phyloP scores from a whole-genome alignment of 2,888 invertebrate genomes.

The Drosophila anceps region DNA sequence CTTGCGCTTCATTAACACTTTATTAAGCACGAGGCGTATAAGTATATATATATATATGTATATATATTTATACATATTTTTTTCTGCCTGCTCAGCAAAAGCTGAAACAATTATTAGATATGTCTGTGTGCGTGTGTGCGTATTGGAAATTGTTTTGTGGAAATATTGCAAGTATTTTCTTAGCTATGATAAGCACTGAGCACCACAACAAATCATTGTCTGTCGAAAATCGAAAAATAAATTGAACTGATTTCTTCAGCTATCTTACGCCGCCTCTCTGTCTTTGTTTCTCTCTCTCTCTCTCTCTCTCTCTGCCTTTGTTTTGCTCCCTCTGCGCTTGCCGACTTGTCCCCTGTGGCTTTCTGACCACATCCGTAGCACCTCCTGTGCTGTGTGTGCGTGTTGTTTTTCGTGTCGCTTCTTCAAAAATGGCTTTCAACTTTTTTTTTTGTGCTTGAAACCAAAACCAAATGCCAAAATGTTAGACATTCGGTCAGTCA shows the following conservation, averaged over 20 bases:
- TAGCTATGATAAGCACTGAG: constrained; percentile 39
- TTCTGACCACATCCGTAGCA: constrained; percentile 42
- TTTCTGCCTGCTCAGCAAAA: constrained; percentile 32
- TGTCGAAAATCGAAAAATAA: constrained; percentile 72
- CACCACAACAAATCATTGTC: constrained; percentile 65
- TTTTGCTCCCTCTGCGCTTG: background rate
- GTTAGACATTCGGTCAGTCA: constrained; percentile 23
- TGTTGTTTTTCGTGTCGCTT: constrained; percentile 36
- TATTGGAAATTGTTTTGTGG: constrained; percentile 49
- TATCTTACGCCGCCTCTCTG: constrained; percentile 16
- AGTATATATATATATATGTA: no score
- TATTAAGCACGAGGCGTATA: constrained; percentile 34
- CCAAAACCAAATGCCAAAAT: constrained; percentile 49
- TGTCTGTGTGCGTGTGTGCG: constrained; percentile 4
- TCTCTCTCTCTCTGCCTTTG: no score
- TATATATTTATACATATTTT: constrained; percentile 28
- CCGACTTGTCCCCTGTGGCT: constrained; percentile 47
- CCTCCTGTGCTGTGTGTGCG: constrained; percentile 6
- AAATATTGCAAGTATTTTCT: constrained; percentile 55
- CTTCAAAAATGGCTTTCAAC: constrained; percentile 75
- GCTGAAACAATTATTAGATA: background rate
- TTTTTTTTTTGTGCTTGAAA: constrained; percentile 39
- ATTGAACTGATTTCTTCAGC: constrained; percentile 73
- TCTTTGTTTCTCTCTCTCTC: no score
- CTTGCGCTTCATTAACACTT: constrained; percentile 50